Conservation (phyloP, 2,797 vertebrate genomes). For the Triplophysa bombifrons region DNA sequence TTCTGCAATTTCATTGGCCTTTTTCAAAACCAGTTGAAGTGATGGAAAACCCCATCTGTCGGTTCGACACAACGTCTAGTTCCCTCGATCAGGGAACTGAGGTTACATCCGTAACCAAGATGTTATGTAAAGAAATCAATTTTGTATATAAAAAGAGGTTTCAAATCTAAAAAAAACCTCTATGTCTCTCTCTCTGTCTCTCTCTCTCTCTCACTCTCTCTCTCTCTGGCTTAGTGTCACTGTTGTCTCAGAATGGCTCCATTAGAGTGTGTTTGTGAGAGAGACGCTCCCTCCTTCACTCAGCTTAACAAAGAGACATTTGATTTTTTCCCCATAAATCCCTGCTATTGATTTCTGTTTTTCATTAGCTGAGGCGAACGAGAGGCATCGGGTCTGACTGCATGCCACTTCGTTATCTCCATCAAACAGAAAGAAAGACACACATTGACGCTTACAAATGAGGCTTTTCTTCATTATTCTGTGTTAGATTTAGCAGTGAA, state of each 20-base stretch:
- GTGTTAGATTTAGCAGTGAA: background rate
- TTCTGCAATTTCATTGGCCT: too few relatives aligned
- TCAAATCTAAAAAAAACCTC: too few relatives aligned
- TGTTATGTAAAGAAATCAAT: too few relatives aligned
- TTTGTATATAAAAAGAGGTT: too few relatives aligned
- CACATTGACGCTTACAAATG: background rate
- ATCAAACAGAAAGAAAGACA: slow-evolving; percentile 18
- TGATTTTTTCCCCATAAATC: slow-evolving; percentile 55
- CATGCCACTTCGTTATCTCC: slow-evolving; percentile 43
- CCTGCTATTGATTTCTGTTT: slow-evolving; percentile 68
- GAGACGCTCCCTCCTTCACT: slow-evolving; percentile 1
- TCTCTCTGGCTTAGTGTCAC: background rate
- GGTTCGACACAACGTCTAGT: too few relatives aligned
- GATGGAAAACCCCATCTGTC: too few relatives aligned
- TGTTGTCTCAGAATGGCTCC: slow-evolving; percentile 39
- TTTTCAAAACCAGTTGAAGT: too few relatives aligned
- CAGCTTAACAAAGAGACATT: slow-evolving; percentile 51
- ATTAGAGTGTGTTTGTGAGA: slow-evolving; percentile 35
- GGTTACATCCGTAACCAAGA: too few relatives aligned
- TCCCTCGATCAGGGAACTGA: too few relatives aligned
- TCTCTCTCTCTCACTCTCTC: too few relatives aligned
- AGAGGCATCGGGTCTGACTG: slow-evolving; percentile 59
- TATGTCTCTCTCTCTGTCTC: too few relatives aligned
- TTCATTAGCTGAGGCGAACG: slow-evolving; percentile 63
- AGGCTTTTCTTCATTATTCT: background rate